Evolutionary conservation across 2,888 invertebrate species (phyloP), one percentile per base, ranked within the genome.

Genomic region (Urechis unicinctus): DNA sequence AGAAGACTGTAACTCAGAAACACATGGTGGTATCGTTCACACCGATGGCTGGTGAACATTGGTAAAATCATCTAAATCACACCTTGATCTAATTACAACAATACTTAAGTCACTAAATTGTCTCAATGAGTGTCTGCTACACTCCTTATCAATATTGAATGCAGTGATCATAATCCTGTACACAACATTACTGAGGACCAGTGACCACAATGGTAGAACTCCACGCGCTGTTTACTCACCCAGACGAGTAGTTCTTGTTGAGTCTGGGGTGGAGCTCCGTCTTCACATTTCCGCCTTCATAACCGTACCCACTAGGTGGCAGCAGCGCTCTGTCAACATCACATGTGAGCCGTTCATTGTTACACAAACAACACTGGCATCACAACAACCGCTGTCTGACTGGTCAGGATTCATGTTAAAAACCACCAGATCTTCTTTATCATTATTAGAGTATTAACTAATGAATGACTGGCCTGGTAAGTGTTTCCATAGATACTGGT

Each of bases 261-360:
- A 52, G 30, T 3, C 42, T 22, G n/a, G 58, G 58, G 28, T 48
- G 36, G n/a, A 31, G 28, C 6, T 4, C 36, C n/a, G 56, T 55
- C 30, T 48, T 50, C 26, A 49, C 47, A 29, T 49, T 30, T 2
- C 36, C 43, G 13, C 57, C 57, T 13, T 21, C 5, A 26, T 31
- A 44, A 21, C 52, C 56, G 31, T 56, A 53, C 52, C 58, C 60
- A 22, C 53, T 59, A 1, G 60, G 60, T 2, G 60, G 60, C 36
- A 60, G 50, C 24, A 60, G 52, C 2, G 51, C 60, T 42, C 60
- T 60, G 53, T n/a, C n/a, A n/a, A n/a, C n/a, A n/a, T n/a, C n/a
- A n/a, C n/a, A n/a, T n/a, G n/a, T n/a, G n/a, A n/a, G n/a, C n/a
- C n/a, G n/a, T n/a, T n/a, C n/a, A n/a, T n/a, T n/a, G n/a, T n/a